phyloP scores from a whole-genome alignment of 2,888 invertebrate species.

The Apoderus coryli region DNA sequence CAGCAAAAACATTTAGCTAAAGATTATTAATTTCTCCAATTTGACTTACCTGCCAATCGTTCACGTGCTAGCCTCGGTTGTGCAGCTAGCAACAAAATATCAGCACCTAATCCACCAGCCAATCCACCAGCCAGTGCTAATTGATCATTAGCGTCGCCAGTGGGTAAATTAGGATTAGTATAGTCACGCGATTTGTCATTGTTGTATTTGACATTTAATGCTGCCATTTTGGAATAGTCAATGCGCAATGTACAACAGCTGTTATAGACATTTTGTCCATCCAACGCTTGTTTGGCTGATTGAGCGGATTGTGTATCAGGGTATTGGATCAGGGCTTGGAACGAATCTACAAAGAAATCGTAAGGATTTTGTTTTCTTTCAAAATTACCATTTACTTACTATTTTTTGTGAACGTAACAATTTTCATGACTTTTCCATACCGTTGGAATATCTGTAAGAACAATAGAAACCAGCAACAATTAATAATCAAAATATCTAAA shows the following conservation, averaged over 20 bases:
- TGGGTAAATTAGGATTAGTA: slow-evolving; percentile 95
- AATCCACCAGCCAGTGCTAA: slow-evolving; percentile 38
- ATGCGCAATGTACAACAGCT: slow-evolving; percentile 98
- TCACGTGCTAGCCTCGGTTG: slow-evolving; percentile 37
- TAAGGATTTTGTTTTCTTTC: slow-evolving; percentile 1
- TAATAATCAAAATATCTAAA: slow-evolving; percentile 5
- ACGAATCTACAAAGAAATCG: slow-evolving; percentile 57
- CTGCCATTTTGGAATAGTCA: slow-evolving; percentile 97
- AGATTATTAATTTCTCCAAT: background rate
- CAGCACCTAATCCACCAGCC: slow-evolving; percentile 45
- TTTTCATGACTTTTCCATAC: slow-evolving; percentile 97
- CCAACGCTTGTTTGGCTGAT: slow-evolving; percentile 91
- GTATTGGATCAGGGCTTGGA: slow-evolving; percentile 98
- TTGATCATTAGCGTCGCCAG: slow-evolving; percentile 75
- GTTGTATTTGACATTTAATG: slow-evolving; percentile 98
- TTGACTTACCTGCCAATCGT: slow-evolving; percentile 33
- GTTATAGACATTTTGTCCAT: slow-evolving; percentile 99
- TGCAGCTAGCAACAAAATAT: slow-evolving; percentile 44
- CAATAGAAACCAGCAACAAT: slow-evolving; percentile 13
- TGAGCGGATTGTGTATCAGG: slow-evolving; percentile 94
- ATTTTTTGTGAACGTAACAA: slow-evolving; percentile 99
- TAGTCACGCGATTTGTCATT: slow-evolving; percentile 99
- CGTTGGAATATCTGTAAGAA: slow-evolving; percentile 87
- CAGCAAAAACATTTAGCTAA: background rate
- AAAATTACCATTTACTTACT: too few relatives aligned